These are phyloP conservation scores for Bunonema sp. DNA, from an alignment of 2,888 invertebrate species.

Conservation along the genomic window DNA sequence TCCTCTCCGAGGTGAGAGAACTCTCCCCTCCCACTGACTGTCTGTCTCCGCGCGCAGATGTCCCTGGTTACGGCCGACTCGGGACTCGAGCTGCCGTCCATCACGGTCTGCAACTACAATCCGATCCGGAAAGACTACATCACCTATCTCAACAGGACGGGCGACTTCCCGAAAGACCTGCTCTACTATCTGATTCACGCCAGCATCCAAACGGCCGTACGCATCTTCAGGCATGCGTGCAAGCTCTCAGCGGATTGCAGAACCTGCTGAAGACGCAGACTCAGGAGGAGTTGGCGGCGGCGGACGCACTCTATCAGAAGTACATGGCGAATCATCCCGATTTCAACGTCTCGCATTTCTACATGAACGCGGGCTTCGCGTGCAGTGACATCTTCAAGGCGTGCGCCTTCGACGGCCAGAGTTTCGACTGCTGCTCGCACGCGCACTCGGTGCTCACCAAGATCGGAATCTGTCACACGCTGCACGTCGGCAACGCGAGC, in stretches of 20 bases:
- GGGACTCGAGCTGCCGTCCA: slow-evolving; percentile 27
- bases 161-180: slow-evolving; percentile 11
- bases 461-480: slow-evolving; percentile 31
- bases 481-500: slow-evolving; percentile 16
- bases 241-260: neutral
- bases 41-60: slow-evolving; percentile 9
- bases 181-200: slow-evolving; percentile 16
- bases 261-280: slow-evolving; percentile 14
- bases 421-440: slow-evolving; percentile 25
- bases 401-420: slow-evolving; percentile 27
- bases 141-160: slow-evolving; percentile 11
- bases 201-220: slow-evolving; percentile 8
- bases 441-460: slow-evolving; percentile 30
- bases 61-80: slow-evolving; percentile 28
- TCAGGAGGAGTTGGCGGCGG: no score
- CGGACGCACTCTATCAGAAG: no score
- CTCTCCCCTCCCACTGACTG: neutral
- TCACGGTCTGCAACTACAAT: slow-evolving; percentile 36
- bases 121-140: slow-evolving; percentile 18
- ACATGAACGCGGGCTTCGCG: slow-evolving; percentile 10
- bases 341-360: slow-evolving; percentile 7
- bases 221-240: slow-evolving; percentile 3
- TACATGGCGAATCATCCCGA: neutral
- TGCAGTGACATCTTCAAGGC: slow-evolving; percentile 27
- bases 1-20: slow-evolving; percentile 10